Evolutionary conservation across 2,797 vertebrate species (phyloP).

Genomic region (Takifugu rubripes): DNA sequence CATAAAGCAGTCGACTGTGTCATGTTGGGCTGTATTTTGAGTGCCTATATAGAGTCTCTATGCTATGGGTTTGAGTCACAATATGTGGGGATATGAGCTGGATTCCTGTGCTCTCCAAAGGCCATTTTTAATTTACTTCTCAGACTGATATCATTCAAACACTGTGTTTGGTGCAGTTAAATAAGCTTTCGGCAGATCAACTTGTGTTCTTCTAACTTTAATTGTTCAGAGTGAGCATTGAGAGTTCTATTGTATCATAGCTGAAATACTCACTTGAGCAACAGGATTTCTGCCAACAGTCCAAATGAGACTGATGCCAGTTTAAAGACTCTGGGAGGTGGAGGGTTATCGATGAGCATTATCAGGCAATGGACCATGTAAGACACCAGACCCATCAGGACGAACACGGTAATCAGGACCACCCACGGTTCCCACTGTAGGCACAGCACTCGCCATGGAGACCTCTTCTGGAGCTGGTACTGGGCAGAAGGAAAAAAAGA

Average conservation of each 20-base stretch:
- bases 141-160: too few species aligned
- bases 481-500: slow-evolving; percentile 18
- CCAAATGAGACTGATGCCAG: slow-evolving; percentile 60
- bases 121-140: too few species aligned
- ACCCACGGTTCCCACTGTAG: slow-evolving; percentile 62
- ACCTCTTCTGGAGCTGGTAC: slow-evolving; percentile 66
- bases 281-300: slow-evolving; percentile 56
- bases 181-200: too few species aligned
- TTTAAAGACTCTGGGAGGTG: slow-evolving; percentile 52
- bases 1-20: too few species aligned
- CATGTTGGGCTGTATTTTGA: too few species aligned
- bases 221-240: background rate
- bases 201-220: slow-evolving; percentile 7
- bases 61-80: too few species aligned
- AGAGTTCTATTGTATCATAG: background rate
- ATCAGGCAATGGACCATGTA: slow-evolving; percentile 54
- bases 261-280: slow-evolving; percentile 61
- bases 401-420: background rate
- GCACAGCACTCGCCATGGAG: slow-evolving; percentile 51
- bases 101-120: too few species aligned
- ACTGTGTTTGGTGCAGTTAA: too few species aligned
- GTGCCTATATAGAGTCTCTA: too few species aligned
- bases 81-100: too few species aligned
- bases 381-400: slow-evolving; percentile 47
- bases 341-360: slow-evolving; percentile 49